These are phyloP conservation scores for Machaerirhynchus nigripectus DNA, from an alignment of 2,113 vertebrate species.

Conservation along the genomic window DNA sequence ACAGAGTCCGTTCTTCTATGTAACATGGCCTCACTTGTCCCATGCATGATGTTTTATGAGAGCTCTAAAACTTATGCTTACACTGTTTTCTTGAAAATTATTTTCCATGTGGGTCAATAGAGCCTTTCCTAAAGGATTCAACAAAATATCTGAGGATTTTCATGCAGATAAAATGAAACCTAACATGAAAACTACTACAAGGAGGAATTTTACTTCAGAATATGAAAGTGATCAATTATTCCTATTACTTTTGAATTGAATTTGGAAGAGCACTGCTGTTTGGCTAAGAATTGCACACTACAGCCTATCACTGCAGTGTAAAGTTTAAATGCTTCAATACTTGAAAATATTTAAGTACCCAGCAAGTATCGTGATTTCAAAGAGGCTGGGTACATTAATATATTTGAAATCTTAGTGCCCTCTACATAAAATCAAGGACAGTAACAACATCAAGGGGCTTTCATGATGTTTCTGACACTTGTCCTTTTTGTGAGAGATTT, in stretches of 20 bases:
- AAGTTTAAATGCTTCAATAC: not conserved
- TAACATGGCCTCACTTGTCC: conserved; percentile 18
- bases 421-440: not conserved
- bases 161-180: not conserved
- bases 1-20: conserved; percentile 47
- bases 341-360: not conserved
- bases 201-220: not conserved
- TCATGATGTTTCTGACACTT: not conserved
- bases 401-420: not conserved
- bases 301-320: not conserved
- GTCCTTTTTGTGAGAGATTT: not conserved
- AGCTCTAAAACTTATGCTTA: conserved; percentile 29
- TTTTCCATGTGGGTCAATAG: conserved; percentile 10
- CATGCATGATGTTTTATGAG: conserved; percentile 47
- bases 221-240: not conserved
- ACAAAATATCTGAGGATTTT: not conserved
- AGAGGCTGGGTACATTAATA: not conserved
- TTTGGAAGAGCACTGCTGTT: not conserved
- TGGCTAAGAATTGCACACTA: not conserved
- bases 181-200: not conserved
- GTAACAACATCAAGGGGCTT: not conserved
- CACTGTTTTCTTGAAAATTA: conserved; percentile 8
- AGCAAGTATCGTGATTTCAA: not conserved
- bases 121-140: not conserved
- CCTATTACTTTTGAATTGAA: not conserved